Evolutionary conservation across 2,797 vertebrate genomes (phyloP).

Genomic region (Phataginus tetradactyla): DNA sequence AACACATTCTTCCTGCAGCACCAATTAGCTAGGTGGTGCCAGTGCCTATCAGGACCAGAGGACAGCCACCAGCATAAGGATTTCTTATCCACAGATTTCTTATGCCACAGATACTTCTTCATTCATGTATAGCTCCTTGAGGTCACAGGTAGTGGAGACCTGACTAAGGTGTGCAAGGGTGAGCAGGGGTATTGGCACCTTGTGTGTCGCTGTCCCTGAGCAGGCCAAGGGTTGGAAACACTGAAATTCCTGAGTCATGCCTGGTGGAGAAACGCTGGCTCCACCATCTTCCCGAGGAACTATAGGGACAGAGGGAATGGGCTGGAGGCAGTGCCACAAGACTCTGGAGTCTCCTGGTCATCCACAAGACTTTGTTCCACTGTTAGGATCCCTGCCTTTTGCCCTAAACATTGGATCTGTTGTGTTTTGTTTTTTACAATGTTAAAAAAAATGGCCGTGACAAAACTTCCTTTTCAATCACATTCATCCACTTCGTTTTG

Average conservation of each 20-base stretch:
- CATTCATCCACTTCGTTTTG: neutral
- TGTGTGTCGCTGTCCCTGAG: neutral
- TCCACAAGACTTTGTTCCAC: neutral
- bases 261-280: rapidly evolving
- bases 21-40: rapidly evolving
- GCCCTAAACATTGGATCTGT: neutral
- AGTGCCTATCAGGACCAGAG: neutral
- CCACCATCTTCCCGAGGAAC: neutral
- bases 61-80: neutral
- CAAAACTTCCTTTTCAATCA: neutral
- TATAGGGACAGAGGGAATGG: rapidly evolving
- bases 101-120: neutral
- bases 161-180: neutral
- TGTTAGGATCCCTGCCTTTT: neutral
- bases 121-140: neutral
- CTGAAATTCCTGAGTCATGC: neutral
- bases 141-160: neutral
- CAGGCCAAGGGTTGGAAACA: neutral
- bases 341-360: neutral
- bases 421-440: neutral
- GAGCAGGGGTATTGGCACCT: neutral
- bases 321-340: neutral
- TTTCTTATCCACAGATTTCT: neutral
- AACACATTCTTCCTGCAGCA: neutral
- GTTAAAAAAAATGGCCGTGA: neutral